Evolutionary conservation across 2,113 vertebrate species (phyloP).

Genomic region (Ageneiosus marmoratus): DNA sequence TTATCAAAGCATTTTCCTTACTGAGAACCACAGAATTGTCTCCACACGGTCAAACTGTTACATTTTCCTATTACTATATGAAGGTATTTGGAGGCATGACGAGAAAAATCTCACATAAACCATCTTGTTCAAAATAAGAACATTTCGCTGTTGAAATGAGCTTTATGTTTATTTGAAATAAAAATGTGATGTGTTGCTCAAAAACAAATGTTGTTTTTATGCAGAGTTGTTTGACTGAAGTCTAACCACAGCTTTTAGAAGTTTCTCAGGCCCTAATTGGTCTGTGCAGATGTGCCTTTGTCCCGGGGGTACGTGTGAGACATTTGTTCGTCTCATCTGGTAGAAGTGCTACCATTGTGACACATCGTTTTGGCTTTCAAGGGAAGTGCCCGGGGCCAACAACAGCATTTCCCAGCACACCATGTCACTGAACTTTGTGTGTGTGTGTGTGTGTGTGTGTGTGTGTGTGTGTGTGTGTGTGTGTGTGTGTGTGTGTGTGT

Average conservation of each 20-base stretch:
- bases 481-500: not conserved
- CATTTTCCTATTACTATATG: not conserved
- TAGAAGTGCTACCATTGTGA: conserved; percentile 44
- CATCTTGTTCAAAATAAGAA: not conserved
- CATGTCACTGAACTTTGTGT: conserved; percentile 29
- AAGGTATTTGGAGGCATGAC: not conserved
- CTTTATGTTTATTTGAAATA: conserved; percentile 6
- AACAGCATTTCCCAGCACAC: conserved; percentile 43
- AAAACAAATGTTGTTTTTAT: conserved; percentile 32
- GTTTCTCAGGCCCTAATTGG: conserved; percentile 26
- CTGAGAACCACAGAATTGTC: not conserved
- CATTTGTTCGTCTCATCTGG: conserved; percentile 33
- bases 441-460: conserved; percentile 1
- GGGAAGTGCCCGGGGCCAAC: conserved; percentile 42
- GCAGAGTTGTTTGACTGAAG: conserved; percentile 14
- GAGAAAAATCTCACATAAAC: no score
- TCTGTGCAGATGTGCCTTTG: conserved; percentile 42
- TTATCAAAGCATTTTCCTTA: not conserved
- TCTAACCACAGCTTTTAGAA: conserved; percentile 21
- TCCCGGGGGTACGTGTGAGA: conserved; percentile 43
- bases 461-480: not conserved
- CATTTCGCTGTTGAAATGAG: not conserved
- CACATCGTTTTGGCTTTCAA: conserved; percentile 39
- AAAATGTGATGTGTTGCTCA: not conserved
- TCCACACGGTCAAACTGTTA: not conserved